Evolutionary conservation across 2,113 vertebrate genomes (phyloP), one percentile per base, ranked within the genome.

Genomic region (Psittacula cyanocephala): DNA sequence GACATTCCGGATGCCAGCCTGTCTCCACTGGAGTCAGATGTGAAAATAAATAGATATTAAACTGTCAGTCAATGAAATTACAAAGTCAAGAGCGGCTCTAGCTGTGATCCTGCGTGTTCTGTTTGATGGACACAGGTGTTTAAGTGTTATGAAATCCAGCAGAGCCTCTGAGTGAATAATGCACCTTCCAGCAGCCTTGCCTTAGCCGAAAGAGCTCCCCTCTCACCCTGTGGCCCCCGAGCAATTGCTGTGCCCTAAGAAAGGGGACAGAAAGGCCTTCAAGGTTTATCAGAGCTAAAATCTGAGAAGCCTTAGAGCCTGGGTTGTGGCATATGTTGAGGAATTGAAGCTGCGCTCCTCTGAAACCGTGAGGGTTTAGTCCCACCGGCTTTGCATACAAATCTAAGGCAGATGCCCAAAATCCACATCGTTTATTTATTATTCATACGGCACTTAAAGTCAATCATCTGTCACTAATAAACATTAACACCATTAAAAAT

Each of bases 31-130:
- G 97, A 98, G 98, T 98, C 98, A 98, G 98, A 98, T 98, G 98
- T 98, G 98, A 98, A 98, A 98, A 98, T 98, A 98, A 98, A 98
- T 98, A 98, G 98, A 98, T 98, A 98, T 98, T 98, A 98, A 98
- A 97, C 98, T 98, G 98, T 98, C 98, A 98, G 97, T 98, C 98
- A 98, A 96, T 97, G 98, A 98, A 98, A 98, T 98, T 98, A 98
- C 98, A 97, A 98, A 98, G 98, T 98, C 98, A 98, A 98, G 97
- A 97, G 96, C 97, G 96, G 97, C 97, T 98, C 96, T 97, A 95
- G 97, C 97, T 98, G 97, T 20, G 97, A 98, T 97, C 96, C 95
- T 97, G 93, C 96, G 97, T 96, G 85, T 98, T 97, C 97, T 95
- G 70, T 96, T 97, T 98, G 98, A 98, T 96, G 98, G 98, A 98